Evolutionary conservation across 2,113 vertebrate species (phyloP), one percentile per base, ranked within the genome.

Genomic region (Paedocypris sp.): DNA sequence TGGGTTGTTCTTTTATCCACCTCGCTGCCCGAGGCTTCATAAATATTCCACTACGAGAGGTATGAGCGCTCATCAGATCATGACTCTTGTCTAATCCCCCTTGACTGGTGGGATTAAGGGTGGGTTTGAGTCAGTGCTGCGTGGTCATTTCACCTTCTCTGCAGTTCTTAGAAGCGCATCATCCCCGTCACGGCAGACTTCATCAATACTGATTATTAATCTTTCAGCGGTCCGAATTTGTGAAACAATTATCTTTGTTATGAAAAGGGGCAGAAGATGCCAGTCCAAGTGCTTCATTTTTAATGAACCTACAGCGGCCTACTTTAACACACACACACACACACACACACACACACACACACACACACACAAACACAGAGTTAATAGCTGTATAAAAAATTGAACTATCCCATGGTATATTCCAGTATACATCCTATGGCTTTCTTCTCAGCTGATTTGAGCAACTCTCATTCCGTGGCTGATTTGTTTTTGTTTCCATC

Each of bases 31-130:
- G 25, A 43, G 26, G 25, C 26, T 28, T 57, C 26, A 57, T 57
- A 57, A 57, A 57, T 43, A 57, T 43, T 57, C 26, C 10, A 19
- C 53, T 43, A 10, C 5, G 18, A 31, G 53, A 43, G 26, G 18
- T 36, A 43, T 57, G 53, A 57, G 53, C 26, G 29, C 53, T 32
- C 53, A 57, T 57, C 53, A 43, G 53, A 57, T 57, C 39, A 31
- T 43, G 53, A 42, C 16, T 42, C 4, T 23, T 57, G 36, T 43
- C 53, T 20, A 43, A 43, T n/a, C n/a, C n/a, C n/a, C n/a, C n/a
- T n/a, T n/a, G n/a, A n/a, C n/a, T n/a, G n/a, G n/a, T 39, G 7
- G 26, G 53, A 57, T 57, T 43, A 43, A 31, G 25, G 43, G 22
- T 57, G 26, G 35, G 10, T 12, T 29, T 43, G 3, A 43, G 26